Base-by-base conservation (phyloP, 2,797 vertebrate genomes). In the Trematomus bernacchii region DNA sequence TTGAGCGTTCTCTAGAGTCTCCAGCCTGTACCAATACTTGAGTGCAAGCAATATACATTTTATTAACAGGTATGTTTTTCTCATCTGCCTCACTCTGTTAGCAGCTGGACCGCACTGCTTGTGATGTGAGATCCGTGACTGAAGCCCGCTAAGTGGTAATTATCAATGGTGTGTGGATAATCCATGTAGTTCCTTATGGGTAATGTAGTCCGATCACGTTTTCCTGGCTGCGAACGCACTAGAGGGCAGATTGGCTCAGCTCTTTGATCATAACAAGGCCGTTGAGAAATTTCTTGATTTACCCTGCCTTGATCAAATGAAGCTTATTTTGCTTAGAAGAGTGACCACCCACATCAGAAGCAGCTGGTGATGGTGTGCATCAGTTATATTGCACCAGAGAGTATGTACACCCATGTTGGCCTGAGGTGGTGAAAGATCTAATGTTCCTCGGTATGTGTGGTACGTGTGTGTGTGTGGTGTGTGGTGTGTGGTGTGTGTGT, bases 231-330 rank as follows among this genome's bases (percentile, higher is more conserved):
- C 77, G 86, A 88, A 82, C 11, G 53, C 72, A 71, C 82, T n/a
- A 30, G 69, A 87, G 79, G 84, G 79, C 80, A 87, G 69, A 87
- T 77, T 23, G 3, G 15, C 68, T 74, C 5, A 46, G 60, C 40
- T 79, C 88, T 94, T 93, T 93, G 87, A 94, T 93, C 90, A 30
- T 80, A 87, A 92, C 74, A 85, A 89, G 82, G 64, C 74, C 16
- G 87, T 47, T 75, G 79, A 85, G 85, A 82, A 80, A 84, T 71
- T 74, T 86, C 61, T 81, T 68, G 80, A 86, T 87, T 88, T 74
- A 23, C 60, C 60, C 75, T 62, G 77, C 75, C 59, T 89, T 87
- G 76, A 92, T 92, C 81, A 88, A 89, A 83, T 70, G 70, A 87
- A 87, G 76, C 84, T 76, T 30, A 59, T 61, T 61, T 90, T 62